phyloP scores from a whole-genome alignment of 2,888 invertebrate species.

The Tachystola acroxantha region DNA sequence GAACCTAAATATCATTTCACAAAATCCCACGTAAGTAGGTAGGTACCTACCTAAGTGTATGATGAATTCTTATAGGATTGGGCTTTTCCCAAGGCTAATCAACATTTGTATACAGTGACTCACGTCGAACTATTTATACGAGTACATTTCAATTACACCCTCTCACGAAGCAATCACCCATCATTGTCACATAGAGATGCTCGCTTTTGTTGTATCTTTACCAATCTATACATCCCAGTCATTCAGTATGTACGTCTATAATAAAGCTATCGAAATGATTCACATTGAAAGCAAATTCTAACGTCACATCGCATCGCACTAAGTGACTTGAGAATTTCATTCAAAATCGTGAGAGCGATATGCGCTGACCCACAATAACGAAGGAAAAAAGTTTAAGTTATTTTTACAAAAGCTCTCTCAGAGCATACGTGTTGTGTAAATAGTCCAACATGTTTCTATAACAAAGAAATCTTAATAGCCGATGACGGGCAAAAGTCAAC shows the following conservation, averaged over 20 bases:
- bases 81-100: slow-evolving; percentile 45
- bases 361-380: slow-evolving; percentile 53
- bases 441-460: slow-evolving; percentile 76
- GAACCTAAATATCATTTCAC: no score
- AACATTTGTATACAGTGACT: slow-evolving; percentile 57
- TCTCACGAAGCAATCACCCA: slow-evolving; percentile 67
- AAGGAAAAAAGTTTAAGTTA: slow-evolving; percentile 56
- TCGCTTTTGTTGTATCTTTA: slow-evolving; percentile 53
- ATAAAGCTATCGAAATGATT: slow-evolving; percentile 70
- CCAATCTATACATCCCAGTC: slow-evolving; percentile 55
- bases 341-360: slow-evolving; percentile 70
- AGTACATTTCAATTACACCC: slow-evolving; percentile 65
- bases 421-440: slow-evolving; percentile 74
- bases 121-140: slow-evolving; percentile 47
- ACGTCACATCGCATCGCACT: slow-evolving; percentile 49
- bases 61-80: no score
- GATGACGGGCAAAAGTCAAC: slow-evolving; percentile 74
- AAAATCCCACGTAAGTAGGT: no score
- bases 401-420: slow-evolving; percentile 64
- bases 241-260: slow-evolving; percentile 42
- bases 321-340: slow-evolving; percentile 72
- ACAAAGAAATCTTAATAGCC: slow-evolving; percentile 77
- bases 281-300: slow-evolving; percentile 71
- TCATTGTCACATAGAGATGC: slow-evolving; percentile 67
- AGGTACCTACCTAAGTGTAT: no score